These are phyloP conservation scores for Poecilia velifera DNA, from an alignment of 2,797 vertebrate genomes.

Conservation along the genomic window DNA sequence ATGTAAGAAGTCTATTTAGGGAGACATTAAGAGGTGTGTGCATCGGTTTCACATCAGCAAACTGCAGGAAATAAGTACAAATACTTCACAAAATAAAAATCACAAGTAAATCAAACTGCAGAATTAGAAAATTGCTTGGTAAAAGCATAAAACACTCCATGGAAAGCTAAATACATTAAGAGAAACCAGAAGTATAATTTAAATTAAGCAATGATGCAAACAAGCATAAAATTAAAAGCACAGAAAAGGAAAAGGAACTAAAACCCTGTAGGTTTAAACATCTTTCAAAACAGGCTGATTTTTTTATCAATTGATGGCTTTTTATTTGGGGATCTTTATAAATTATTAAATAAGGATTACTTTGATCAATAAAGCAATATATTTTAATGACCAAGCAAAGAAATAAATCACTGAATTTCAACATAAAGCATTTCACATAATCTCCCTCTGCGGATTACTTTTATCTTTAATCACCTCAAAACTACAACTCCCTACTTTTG, in stretches of 20 bases:
- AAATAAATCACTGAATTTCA: slow-evolving; percentile 2
- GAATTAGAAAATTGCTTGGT: slow-evolving; percentile 1
- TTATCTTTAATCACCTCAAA: slow-evolving; percentile 9
- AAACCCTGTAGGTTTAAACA: slow-evolving; percentile 6
- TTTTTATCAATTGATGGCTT: not conserved
- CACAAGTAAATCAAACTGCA: not conserved
- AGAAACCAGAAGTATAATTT: not conserved
- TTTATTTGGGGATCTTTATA: not conserved
- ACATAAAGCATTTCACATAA: slow-evolving; percentile 3
- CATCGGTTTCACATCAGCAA: not conserved
- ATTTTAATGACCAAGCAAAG: not conserved
- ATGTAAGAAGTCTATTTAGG: slow-evolving; percentile 8
- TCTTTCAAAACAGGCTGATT: slow-evolving; percentile 4
- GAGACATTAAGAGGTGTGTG: not conserved
- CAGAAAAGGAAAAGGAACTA: not conserved
- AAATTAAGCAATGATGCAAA: slow-evolving; percentile 2
- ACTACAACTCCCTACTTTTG: not conserved
- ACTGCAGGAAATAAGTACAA: not conserved
- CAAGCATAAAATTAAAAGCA: not conserved
- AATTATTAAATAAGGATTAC: not conserved
- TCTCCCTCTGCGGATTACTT: not conserved
- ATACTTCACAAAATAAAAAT: not conserved
- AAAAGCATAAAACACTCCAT: not conserved
- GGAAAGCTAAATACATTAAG: not conserved
- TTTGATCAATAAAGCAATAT: not conserved